Evolutionary conservation across 1,140 invertebrate genomes (phyloP).

Genomic region (Rhopalosiphum maidis): DNA sequence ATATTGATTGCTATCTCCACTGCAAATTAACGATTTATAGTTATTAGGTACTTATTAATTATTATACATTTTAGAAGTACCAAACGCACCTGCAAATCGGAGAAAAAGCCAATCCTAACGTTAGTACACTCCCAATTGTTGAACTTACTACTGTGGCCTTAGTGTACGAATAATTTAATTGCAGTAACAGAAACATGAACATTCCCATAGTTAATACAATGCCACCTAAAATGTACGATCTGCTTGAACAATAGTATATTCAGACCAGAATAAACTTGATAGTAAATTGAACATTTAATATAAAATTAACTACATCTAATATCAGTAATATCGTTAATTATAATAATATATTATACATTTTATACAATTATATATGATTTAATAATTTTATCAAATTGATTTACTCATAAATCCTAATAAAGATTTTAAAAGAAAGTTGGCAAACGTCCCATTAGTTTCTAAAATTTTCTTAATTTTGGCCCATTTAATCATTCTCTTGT

Average conservation of each 20-base stretch:
- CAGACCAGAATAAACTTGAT: background rate
- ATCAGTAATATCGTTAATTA: background rate
- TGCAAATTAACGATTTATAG: background rate
- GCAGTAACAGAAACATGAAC: conserved; percentile 17
- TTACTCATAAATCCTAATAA: conserved; percentile 25
- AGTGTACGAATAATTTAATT: conserved; percentile 44
- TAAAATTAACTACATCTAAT: background rate
- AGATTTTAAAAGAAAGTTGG: conserved; percentile 34
- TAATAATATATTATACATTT: background rate
- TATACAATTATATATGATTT: background rate
- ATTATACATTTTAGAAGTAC: background rate
- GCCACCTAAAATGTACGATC: background rate
- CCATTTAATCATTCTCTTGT: conserved; percentile 27
- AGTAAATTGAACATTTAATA: background rate
- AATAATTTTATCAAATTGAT: background rate
- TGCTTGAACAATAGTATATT: background rate
- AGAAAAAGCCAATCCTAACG: conserved; percentile 73
- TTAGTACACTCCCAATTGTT: conserved; percentile 69
- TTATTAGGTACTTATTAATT: too few species aligned
- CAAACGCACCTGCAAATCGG: conserved; percentile 61
- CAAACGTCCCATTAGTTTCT: background rate
- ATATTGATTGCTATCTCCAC: background rate
- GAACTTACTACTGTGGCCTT: conserved; percentile 69
- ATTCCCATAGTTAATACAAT: conserved; percentile 3
- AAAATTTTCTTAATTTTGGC: background rate